Evolutionary conservation across 2,797 vertebrate genomes (phyloP).

Genomic region (Onychomys leucogaster): DNA sequence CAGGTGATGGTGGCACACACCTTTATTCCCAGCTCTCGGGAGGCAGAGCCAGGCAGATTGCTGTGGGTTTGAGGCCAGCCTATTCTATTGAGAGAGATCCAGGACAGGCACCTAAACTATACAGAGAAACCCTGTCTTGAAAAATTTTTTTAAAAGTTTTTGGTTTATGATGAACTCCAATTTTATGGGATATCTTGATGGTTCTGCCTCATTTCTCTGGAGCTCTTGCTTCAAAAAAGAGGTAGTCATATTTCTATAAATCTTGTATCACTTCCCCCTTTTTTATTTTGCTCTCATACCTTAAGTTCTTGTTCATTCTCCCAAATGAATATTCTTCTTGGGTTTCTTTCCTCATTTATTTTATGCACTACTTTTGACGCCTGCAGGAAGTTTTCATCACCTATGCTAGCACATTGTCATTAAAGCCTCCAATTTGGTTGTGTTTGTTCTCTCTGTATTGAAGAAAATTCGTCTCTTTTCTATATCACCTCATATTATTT

Average conservation of each 20-base stretch:
- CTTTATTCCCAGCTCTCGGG: too few species aligned
- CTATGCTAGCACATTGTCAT: not conserved
- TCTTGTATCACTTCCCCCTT: accelerated
- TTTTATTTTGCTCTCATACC: not conserved
- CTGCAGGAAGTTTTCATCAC: not conserved
- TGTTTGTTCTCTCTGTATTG: not conserved
- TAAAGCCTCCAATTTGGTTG: not conserved
- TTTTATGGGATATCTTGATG: too few species aligned
- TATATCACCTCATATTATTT: not conserved
- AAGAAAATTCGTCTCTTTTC: not conserved
- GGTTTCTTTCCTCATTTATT: not conserved
- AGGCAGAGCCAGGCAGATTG: too few species aligned
- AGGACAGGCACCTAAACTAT: too few species aligned
- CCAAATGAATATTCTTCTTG: not conserved
- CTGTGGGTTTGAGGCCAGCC: too few species aligned
- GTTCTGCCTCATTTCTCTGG: not conserved
- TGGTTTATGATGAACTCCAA: not conserved
- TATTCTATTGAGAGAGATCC: too few species aligned
- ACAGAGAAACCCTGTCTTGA: too few species aligned
- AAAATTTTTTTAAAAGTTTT: too few species aligned
- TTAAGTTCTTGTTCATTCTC: not conserved
- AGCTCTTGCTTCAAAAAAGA: not conserved
- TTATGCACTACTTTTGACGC: not conserved
- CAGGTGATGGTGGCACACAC: too few species aligned
- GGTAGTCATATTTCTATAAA: not conserved